Evolutionary conservation across 35 echinoderm and acorn worm species (phyloP), one percentile per base, ranked within the genome.

Genomic region (Apostichopus parvimensis): DNA sequence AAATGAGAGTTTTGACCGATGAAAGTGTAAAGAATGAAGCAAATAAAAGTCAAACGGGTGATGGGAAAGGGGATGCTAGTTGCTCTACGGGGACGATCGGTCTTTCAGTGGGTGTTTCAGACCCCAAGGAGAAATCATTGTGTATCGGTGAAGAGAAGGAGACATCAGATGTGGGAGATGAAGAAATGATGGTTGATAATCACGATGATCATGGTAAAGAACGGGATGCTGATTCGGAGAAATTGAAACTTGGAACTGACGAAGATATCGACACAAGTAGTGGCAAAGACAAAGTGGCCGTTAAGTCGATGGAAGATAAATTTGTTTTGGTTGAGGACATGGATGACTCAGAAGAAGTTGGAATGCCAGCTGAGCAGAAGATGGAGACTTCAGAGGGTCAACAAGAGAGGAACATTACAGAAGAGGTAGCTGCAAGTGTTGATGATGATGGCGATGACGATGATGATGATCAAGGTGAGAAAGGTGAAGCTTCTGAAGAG

Each of bases 361-460:
- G 17, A 7, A 54, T 34, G 86, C 62, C 24, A 45, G 58, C 4
- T 6, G 56, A 58, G 20, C 58, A 72, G 86, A 87, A 61, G 57
- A 24, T 60, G 55, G 57, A 87, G 15, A 60, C 59, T 70, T n/a
- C 6, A 54, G 58, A 65, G 9, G 79, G 21, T 28, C 28, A 81
- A 54, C 6, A 81, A 68, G 59, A 68, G 57, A 0, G 1, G 6
- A 21, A 9, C 0, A 0, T 7, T 87, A 59, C 15, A 11, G 56
- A 66, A 28, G 20, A 66, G 26, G 85, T 6, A 26, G 58, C 6
- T 64, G 85, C n/a, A 45, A 14, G 28, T 88, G 86, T 11, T 25
- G 86, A 88, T 53, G 83, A 87, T 62, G 83, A 17, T 70, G 84
- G 21, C 10, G 86, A 70, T 15, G 61, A 88, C 5, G 80, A 15